Conservation (phyloP, 2,113 vertebrate genomes). For the Carassius gibelio region DNA sequence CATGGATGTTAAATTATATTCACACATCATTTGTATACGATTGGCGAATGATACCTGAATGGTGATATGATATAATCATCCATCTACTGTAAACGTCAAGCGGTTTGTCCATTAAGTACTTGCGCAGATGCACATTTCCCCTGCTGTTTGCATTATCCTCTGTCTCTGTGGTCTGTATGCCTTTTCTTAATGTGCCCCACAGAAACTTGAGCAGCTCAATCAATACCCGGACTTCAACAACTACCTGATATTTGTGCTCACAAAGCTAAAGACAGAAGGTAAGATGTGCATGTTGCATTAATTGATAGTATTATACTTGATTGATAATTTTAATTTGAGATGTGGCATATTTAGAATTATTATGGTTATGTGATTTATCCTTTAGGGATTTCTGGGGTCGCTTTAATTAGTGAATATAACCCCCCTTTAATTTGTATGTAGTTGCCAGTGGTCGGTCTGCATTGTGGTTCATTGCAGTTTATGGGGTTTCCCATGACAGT, state of each 20-base stretch:
- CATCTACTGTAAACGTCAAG: neutral
- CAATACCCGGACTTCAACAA: slow-evolving; percentile 99
- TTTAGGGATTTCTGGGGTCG: slow-evolving; percentile 61
- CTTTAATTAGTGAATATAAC: slow-evolving; percentile 62
- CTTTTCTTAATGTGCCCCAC: slow-evolving; percentile 80
- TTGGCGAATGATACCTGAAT: neutral
- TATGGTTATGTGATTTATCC: neutral
- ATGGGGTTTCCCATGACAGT: neutral
- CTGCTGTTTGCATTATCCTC: slow-evolving; percentile 12
- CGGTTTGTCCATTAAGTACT: neutral
- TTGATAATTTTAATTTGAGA: neutral
- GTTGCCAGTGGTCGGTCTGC: neutral
- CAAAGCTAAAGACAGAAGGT: slow-evolving; percentile 98
- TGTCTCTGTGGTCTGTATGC: slow-evolving; percentile 46
- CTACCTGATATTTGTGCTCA: slow-evolving; percentile 98
- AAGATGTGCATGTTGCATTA: slow-evolving; percentile 61
- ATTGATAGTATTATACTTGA: neutral
- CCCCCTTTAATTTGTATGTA: neutral
- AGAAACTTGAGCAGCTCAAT: slow-evolving; percentile 99
- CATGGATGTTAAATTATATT: neutral
- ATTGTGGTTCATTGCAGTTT: neutral
- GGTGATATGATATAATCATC: neutral
- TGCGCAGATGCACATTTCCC: neutral
- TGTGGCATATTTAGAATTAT: neutral
- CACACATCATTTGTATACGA: neutral